Percentiles rank a stretch among this genome's conserved stretches.
Evolutionary conservation across 2,113 vertebrate species (phyloP).

Genomic region (Mixornis gularis): DNA sequence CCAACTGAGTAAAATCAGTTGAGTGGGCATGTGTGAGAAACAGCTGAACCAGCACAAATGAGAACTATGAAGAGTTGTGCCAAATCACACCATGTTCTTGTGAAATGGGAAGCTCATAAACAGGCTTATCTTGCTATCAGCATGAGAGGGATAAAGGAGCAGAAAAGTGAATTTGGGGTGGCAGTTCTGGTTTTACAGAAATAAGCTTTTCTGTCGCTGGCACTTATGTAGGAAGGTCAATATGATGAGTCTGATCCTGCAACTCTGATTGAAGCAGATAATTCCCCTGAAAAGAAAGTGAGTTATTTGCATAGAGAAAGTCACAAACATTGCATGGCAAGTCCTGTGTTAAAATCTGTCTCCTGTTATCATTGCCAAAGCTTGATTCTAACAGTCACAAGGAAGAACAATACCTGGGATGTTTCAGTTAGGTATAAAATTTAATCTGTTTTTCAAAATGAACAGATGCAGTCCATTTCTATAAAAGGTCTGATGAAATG

Average conservation of each 20-base stretch:
- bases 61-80: neutral
- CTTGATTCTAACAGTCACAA: neutral
- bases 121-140: neutral
- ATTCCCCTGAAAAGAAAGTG: neutral
- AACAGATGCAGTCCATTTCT: neutral
- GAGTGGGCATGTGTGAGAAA: slow-evolving; percentile 39
- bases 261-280: neutral
- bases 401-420: neutral
- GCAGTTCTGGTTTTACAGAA: neutral
- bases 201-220: neutral
- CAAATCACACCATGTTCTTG: slow-evolving; percentile 47
- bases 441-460: neutral
- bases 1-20: slow-evolving; percentile 1
- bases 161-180: neutral
- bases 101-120: neutral
- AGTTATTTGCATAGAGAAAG: neutral
- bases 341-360: neutral
- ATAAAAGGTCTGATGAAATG: neutral
- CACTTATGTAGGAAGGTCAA: neutral
- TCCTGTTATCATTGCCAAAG: neutral
- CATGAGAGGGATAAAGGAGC: neutral
- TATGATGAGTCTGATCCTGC: neutral
- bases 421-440: neutral
- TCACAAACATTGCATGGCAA: neutral
- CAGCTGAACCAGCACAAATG: slow-evolving; percentile 20